Percentiles rank a stretch among this genome's conserved stretches.
Conservation (phyloP, 92 coral and sea anemone genomes). For the Palythoa grandis region DNA sequence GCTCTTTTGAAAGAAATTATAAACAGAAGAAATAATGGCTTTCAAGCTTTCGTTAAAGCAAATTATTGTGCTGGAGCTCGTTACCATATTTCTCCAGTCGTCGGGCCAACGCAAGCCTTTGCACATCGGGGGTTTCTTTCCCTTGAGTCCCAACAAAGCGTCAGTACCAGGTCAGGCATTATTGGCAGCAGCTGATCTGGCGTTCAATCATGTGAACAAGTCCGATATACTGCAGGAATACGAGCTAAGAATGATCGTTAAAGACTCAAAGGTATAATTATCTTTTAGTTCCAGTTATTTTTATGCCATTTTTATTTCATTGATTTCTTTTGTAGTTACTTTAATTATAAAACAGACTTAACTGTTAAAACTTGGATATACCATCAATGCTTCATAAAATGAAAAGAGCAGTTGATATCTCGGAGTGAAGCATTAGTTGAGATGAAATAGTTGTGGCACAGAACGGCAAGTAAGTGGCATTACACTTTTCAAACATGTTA, state of each 20-base stretch:
- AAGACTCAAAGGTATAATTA: conserved; percentile 78
- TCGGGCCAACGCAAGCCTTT: conserved; percentile 52
- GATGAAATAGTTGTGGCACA: neutral
- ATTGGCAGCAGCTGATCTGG: conserved; percentile 81
- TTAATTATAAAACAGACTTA: neutral
- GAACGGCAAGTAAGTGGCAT: neutral
- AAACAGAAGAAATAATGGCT: neutral
- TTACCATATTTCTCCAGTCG: neutral
- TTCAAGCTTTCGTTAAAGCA: neutral
- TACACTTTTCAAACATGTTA: neutral
- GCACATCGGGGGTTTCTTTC: conserved; percentile 89
- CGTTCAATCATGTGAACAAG: conserved; percentile 86
- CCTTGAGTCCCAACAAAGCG: conserved; percentile 92
- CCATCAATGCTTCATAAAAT: neutral
- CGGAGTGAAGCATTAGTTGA: neutral
- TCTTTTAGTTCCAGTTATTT: neutral
- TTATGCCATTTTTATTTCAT: neutral
- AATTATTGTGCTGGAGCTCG: neutral
- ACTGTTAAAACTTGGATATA: neutral
- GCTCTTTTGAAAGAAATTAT: neutral
- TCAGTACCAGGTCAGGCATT: conserved; percentile 89
- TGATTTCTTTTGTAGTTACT: neutral
- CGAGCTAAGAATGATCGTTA: conserved; percentile 77
- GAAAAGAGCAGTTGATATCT: neutral
- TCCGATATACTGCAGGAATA: conserved; percentile 67